phyloP scores from a whole-genome alignment of 2,888 invertebrate genomes.

The Nomada goodeniana region DNA sequence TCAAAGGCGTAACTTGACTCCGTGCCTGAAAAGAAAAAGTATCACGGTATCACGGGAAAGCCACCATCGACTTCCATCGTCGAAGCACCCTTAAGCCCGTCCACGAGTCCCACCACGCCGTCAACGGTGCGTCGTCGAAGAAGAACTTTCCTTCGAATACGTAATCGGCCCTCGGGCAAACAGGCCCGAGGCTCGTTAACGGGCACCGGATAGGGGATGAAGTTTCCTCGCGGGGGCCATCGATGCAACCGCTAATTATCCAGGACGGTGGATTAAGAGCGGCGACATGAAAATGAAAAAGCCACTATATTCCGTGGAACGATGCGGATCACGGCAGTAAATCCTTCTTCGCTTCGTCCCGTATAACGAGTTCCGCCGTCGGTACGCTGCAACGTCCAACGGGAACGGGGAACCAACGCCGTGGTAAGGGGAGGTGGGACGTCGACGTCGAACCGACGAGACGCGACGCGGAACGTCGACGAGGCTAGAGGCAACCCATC shows the following conservation, averaged over 20 bases:
- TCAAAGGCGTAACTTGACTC: neutral
- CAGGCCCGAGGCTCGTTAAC: conserved; percentile 42
- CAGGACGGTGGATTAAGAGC: conserved; percentile 59
- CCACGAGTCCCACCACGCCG: neutral
- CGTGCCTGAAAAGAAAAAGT: too few relatives aligned
- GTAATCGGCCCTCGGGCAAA: conserved; percentile 44
- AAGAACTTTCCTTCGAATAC: conserved; percentile 51
- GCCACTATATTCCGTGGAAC: conserved; percentile 52
- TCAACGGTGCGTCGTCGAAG: neutral
- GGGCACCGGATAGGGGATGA: neutral
- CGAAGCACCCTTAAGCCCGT: conserved; percentile 12
- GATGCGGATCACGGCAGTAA: conserved; percentile 62
- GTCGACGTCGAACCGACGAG: neutral
- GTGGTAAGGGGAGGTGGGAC: too few relatives aligned
- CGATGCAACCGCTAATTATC: conserved; percentile 63
- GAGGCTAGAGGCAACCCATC: conserved; percentile 31
- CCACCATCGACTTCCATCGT: neutral
- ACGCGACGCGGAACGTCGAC: neutral
- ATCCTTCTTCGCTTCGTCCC: conserved; percentile 53
- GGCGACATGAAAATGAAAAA: conserved; percentile 64
- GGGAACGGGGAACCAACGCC: conserved; percentile 30
- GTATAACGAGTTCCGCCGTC: conserved; percentile 52
- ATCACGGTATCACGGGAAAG: neutral
- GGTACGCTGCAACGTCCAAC: neutral
- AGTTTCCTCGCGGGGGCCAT: conserved; percentile 30